Percentiles rank a stretch among this genome's conserved stretches.
Evolutionary conservation across 2,797 vertebrate genomes (phyloP).

Genomic region (Chelon labrosus): DNA sequence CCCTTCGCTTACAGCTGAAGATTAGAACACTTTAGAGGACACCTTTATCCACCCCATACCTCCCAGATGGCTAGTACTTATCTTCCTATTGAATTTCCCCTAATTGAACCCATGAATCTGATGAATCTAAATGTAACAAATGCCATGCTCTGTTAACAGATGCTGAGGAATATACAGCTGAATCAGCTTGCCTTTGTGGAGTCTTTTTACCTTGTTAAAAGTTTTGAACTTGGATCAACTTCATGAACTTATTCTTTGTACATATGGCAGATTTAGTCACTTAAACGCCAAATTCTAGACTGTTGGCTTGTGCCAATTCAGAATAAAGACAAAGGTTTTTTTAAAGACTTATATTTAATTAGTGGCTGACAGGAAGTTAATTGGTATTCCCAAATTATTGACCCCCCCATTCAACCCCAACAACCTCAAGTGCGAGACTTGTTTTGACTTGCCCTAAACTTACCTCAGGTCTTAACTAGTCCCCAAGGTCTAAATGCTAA

Average conservation of each 20-base stretch:
- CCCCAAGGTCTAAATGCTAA: not conserved
- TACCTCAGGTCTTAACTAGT: slow-evolving; percentile 10
- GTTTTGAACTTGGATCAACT: slow-evolving; percentile 16
- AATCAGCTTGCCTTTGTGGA: slow-evolving; percentile 31
- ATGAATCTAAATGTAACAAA: slow-evolving; percentile 22
- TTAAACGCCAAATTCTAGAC: too few species aligned
- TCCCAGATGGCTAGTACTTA: slow-evolving; percentile 72
- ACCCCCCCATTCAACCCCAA: not conserved
- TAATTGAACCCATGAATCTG: slow-evolving; percentile 31
- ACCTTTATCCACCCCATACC: slow-evolving; percentile 37
- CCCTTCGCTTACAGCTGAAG: slow-evolving; percentile 55
- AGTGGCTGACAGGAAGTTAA: too few species aligned
- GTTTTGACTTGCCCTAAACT: slow-evolving; percentile 10
- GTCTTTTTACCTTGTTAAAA: slow-evolving; percentile 11
- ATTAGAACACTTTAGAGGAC: slow-evolving; percentile 72
- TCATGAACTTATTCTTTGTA: not conserved
- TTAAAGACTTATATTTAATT: too few species aligned
- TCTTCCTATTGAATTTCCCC: slow-evolving; percentile 48
- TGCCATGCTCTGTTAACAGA: slow-evolving; percentile 26
- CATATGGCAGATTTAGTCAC: too few species aligned
- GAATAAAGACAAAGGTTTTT: too few species aligned
- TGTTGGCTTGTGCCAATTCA: not conserved
- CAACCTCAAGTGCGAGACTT: slow-evolving; percentile 6
- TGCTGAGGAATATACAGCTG: slow-evolving; percentile 23
- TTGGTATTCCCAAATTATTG: not conserved